A percentile compares a stretch with the other conserved stretches of the same genome.
Conservation (phyloP, 2,113 vertebrate genomes). For the Pantherophis guttatus region DNA sequence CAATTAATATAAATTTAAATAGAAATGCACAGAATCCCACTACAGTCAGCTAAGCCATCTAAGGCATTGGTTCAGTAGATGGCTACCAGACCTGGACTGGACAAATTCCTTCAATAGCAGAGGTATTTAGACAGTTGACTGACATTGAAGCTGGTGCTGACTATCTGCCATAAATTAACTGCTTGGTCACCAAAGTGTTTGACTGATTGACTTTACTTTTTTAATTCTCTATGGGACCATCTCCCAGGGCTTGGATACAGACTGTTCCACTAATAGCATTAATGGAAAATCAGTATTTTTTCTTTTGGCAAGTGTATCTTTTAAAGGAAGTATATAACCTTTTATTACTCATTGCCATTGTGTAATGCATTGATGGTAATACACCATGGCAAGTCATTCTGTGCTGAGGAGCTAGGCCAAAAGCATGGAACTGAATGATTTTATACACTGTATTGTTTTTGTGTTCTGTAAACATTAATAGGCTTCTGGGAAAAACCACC, state of each 20-base stretch:
- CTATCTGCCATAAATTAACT: not conserved
- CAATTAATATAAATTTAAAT: not conserved
- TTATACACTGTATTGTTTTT: constrained; percentile 64
- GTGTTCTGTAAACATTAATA: constrained; percentile 63
- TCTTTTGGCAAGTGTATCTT: constrained; percentile 18
- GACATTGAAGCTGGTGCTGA: not conserved
- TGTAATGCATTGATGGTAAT: constrained; percentile 60
- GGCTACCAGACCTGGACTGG: not conserved
- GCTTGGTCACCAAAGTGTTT: not conserved
- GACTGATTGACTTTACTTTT: not conserved
- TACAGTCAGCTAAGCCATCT: too few species aligned
- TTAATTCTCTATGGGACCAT: not conserved
- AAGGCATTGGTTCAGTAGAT: not conserved
- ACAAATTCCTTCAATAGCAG: not conserved
- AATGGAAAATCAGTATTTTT: not conserved
- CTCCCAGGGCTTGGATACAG: not conserved
- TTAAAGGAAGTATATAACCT: constrained; percentile 40
- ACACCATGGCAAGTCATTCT: constrained; percentile 55
- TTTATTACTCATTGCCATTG: constrained; percentile 57
- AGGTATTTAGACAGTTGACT: not conserved
- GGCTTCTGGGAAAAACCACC: constrained; percentile 63
- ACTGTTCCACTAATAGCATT: not conserved
- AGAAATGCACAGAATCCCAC: not conserved
- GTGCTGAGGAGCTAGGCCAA: constrained; percentile 55
- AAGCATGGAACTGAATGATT: constrained; percentile 58